Conservation (phyloP, 1,140 invertebrate genomes). For the Drosophila parvula region DNA sequence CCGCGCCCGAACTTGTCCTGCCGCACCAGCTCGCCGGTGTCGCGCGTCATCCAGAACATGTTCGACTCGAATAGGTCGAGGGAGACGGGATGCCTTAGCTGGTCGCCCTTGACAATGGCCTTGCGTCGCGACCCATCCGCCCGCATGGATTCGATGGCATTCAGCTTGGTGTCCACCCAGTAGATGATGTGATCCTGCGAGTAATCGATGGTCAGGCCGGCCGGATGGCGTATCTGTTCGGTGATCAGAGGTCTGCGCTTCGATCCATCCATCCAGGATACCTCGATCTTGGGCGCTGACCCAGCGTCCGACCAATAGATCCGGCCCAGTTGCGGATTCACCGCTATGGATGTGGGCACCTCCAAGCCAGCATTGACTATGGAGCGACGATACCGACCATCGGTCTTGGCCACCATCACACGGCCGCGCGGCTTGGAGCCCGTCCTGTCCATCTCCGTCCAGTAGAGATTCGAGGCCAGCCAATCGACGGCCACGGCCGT, state of each 20-base stretch:
- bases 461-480: slow-evolving; percentile 96
- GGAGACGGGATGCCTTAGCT: slow-evolving; percentile 91
- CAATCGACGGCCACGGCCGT: slow-evolving; percentile 95
- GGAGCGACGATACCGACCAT: slow-evolving; percentile 94
- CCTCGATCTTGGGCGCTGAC: slow-evolving; percentile 93
- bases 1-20: slow-evolving; percentile 98
- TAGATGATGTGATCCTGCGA: slow-evolving; percentile 95
- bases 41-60: slow-evolving; percentile 93
- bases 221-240: slow-evolving; percentile 92
- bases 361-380: slow-evolving; percentile 90
- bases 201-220: slow-evolving; percentile 95
- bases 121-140: slow-evolving; percentile 92
- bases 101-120: slow-evolving; percentile 89
- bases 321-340: slow-evolving; percentile 93
- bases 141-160: slow-evolving; percentile 95
- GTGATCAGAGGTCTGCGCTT: slow-evolving; percentile 92
- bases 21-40: slow-evolving; percentile 92
- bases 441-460: slow-evolving; percentile 93
- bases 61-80: slow-evolving; percentile 97
- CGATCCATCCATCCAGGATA: slow-evolving; percentile 97
- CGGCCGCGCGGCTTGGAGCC: slow-evolving; percentile 89
- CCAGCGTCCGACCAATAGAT: slow-evolving; percentile 97
- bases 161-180: slow-evolving; percentile 98
- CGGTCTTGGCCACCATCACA: slow-evolving; percentile 94
- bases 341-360: slow-evolving; percentile 92